These are phyloP conservation scores for Parnassius mnemosyne DNA, from an alignment of 2,888 invertebrate genomes.

Conservation along the genomic window DNA sequence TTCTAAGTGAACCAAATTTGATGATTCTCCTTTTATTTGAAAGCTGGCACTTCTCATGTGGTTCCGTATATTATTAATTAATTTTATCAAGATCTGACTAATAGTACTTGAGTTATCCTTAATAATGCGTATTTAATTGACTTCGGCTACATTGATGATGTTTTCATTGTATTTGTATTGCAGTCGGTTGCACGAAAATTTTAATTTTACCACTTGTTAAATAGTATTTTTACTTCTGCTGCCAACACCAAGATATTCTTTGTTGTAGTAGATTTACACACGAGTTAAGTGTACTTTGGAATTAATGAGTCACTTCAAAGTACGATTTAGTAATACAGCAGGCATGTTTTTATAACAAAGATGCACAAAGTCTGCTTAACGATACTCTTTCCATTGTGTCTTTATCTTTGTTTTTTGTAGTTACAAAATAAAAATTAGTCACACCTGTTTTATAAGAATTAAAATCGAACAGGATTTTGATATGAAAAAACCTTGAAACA, in stretches of 20 bases:
- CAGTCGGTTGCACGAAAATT: too few species aligned
- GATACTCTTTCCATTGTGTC: conserved; percentile 33
- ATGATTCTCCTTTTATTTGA: too few species aligned
- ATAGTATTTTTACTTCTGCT: conserved; percentile 2
- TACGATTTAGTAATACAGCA: conserved; percentile 13
- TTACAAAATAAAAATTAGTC: conserved; percentile 35
- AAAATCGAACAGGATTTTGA: conserved; percentile 36
- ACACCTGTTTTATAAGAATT: conserved; percentile 15
- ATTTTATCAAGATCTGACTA: too few species aligned
- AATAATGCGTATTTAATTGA: too few species aligned
- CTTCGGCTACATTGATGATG: too few species aligned
- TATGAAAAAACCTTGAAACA: conserved; percentile 34
- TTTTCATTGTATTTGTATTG: too few species aligned
- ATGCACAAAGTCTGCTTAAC: conserved; percentile 31
- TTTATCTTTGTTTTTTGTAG: conserved; percentile 35
- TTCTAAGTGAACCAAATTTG: too few species aligned
- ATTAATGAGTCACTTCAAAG: conserved; percentile 35
- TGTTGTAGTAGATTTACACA: conserved; percentile 14
- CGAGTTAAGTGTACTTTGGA: conserved; percentile 30
- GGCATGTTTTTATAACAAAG: conserved; percentile 31
- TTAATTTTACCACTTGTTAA: too few species aligned
- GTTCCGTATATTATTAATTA: too few species aligned
- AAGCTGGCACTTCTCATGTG: too few species aligned
- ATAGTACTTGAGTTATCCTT: too few species aligned
- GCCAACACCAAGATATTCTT: conserved; percentile 16